Conservation (phyloP, 2,113 vertebrate species). For the Grallaria varia region DNA sequence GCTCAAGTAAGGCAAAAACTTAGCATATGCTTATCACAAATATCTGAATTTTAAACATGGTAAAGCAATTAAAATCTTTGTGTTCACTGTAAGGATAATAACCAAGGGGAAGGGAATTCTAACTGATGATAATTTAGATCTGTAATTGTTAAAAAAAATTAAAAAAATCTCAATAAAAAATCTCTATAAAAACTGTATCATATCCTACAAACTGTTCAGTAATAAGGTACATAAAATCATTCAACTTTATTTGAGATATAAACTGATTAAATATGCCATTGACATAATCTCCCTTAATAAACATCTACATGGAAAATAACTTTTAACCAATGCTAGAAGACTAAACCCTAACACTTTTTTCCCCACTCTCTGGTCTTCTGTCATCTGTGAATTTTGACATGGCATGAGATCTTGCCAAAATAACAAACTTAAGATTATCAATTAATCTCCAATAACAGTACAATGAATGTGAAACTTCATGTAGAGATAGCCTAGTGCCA, state of each 20-base stretch:
- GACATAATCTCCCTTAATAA: not conserved
- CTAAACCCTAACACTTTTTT: not conserved
- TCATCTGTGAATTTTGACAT: not conserved
- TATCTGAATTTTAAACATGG: not conserved
- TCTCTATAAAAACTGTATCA: not conserved
- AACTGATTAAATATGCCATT: not conserved
- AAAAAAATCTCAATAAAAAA: not conserved
- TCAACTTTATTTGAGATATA: not conserved
- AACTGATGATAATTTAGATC: not conserved
- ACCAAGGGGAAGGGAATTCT: not conserved
- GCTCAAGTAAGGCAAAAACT: not conserved
- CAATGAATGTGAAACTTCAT: rapidly evolving
- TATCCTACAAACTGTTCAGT: not conserved
- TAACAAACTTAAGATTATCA: not conserved
- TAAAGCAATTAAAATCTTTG: not conserved
- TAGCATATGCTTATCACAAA: not conserved
- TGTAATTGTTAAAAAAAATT: not conserved
- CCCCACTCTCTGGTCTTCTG: not conserved
- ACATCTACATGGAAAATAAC: not conserved
- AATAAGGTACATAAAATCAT: not conserved
- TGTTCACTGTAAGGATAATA: not conserved
- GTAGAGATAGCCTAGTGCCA: not conserved
- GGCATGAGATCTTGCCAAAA: not conserved
- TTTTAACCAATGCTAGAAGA: not conserved
- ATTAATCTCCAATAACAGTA: not conserved